These are phyloP conservation scores for Triplophysa tibetana DNA, from an alignment of 2,113 vertebrate genomes.

Conservation along the genomic window DNA sequence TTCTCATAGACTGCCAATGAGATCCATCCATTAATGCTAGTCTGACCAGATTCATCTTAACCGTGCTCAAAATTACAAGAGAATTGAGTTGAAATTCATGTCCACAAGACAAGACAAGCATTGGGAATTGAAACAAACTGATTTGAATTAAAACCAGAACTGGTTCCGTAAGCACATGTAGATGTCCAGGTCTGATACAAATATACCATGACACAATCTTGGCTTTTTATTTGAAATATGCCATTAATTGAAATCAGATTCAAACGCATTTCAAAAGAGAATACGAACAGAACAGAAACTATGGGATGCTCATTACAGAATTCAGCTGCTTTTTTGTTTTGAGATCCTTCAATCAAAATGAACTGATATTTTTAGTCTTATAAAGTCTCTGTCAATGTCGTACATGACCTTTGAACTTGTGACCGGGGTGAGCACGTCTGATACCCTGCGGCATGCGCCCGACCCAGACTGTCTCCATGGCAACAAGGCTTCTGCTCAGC, in stretches of 20 bases:
- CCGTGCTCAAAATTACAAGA: neutral
- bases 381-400: slow-evolving; percentile 10
- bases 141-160: neutral
- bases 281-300: no score
- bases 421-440: slow-evolving; percentile 51
- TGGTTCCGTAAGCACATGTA: neutral
- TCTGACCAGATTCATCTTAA: no score
- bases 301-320: no score
- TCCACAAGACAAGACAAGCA: neutral
- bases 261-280: no score
- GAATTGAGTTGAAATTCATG: neutral
- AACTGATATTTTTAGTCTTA: neutral
- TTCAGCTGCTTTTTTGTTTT: no score
- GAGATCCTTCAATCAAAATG: neutral
- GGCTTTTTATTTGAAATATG: no score
- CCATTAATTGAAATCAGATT: neutral
- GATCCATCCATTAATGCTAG: neutral
- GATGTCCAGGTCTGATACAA: neutral
- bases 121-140: neutral
- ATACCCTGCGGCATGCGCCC: slow-evolving; percentile 38
- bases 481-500: slow-evolving; percentile 52
- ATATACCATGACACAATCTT: no score
- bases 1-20: neutral
- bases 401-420: slow-evolving; percentile 55
- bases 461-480: slow-evolving; percentile 54